Conservation (phyloP, 2,888 invertebrate species). For the Bimastos eiseni region DNA sequence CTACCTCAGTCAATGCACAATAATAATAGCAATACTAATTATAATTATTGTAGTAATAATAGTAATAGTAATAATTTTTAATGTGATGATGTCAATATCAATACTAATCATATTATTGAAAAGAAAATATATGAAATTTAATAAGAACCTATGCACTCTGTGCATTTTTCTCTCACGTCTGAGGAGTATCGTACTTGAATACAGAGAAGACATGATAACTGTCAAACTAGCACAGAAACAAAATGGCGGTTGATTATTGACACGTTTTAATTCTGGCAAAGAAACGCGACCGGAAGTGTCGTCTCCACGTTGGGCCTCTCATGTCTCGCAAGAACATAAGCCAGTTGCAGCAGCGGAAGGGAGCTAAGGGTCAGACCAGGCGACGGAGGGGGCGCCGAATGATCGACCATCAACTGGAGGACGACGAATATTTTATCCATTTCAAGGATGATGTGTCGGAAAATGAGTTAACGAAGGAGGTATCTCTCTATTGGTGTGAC, state of each 20-base stretch:
- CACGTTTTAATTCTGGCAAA: background rate
- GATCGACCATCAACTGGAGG: background rate
- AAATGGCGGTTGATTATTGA: constrained; percentile 4
- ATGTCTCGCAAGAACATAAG: constrained; percentile 26
- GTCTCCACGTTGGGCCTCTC: constrained; percentile 26
- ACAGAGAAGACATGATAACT: background rate
- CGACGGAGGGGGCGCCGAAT: background rate
- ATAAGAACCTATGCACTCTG: too few relatives aligned
- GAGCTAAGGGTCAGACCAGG: constrained; percentile 3
- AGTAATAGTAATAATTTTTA: background rate
- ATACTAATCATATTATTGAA: background rate
- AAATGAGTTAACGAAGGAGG: background rate
- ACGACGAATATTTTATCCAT: constrained; percentile 13
- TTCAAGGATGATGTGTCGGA: background rate
- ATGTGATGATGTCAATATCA: background rate
- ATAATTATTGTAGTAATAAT: background rate
- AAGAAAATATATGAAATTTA: background rate
- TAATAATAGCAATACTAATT: background rate
- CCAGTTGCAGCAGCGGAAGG: constrained; percentile 16
- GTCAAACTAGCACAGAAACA: background rate
- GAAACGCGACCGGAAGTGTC: constrained; percentile 30
- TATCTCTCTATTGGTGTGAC: background rate
- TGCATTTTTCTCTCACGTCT: background rate
- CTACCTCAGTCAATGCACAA: too few relatives aligned
- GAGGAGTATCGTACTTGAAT: background rate